Base-by-base conservation (phyloP, 2,113 vertebrate genomes). In the Campylomormyrus tamandua region DNA sequence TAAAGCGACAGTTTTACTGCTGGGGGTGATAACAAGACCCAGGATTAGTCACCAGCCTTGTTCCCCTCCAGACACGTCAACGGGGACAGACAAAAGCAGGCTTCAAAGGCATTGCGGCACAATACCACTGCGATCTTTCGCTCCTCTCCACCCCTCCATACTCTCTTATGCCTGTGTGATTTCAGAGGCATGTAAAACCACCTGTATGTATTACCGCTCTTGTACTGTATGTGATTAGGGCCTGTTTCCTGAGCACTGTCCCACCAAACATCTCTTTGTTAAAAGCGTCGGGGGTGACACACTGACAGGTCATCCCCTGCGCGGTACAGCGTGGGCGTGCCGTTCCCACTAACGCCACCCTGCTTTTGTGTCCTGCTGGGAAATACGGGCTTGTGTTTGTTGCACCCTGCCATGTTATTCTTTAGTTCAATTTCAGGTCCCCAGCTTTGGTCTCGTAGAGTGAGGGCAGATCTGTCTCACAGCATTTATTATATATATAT, bases 241-340 rank as follows among this genome's bases (percentile, higher is more conserved):
- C n/a, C 15, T 66, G 92, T 91, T 92, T 74, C 93, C 93, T 93
- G 93, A 92, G 74, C 92, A 91, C 90, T 49, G 45, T 92, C 91
- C 87, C 89, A 39, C 94, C 92, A 94, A 92, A 93, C 93, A 93
- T 93, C 91, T 9, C 56, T 92, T 93, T 93, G 92, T 94, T 93
- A 91, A 91, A 21, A 90, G 94, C 85, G 92, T 94, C 92, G 93
- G 94, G 91, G 91, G 92, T 92, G 91, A 88, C 92, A 91, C 90
- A 92, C 93, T 90, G 90, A 92, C 90, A 92, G 93, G 92, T 84
- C 89, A 83, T 92, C 91, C 35, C 74, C 35, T 93, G 13, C 74
- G 58, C 90, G 0, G 45, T 66, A 92, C 94, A 95, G 96, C 94
- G 95, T 95, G 95, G 94, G 93, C 93, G 45, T 56, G 93, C 91